Conservation (phyloP, 1,140 invertebrate genomes). For the Maconellicoccus hirsutus region DNA sequence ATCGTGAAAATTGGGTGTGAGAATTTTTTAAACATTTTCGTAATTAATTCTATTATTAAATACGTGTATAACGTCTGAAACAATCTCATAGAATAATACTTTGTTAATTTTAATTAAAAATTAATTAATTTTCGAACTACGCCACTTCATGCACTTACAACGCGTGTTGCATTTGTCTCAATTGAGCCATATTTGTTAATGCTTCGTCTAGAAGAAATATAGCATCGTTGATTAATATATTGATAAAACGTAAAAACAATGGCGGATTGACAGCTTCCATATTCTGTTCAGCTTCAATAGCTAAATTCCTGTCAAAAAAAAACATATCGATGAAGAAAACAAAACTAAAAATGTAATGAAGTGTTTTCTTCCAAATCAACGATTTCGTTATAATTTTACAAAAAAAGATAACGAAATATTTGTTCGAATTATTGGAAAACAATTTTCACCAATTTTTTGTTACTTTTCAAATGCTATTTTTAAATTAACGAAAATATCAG, state of each 20-base stretch:
- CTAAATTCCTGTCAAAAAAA: slow-evolving; percentile 48
- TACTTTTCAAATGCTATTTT: too few relatives aligned
- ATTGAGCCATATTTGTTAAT: slow-evolving; percentile 69
- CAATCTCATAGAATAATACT: background rate
- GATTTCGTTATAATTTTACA: too few relatives aligned
- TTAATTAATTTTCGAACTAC: background rate
- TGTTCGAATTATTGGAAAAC: too few relatives aligned
- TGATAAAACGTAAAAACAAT: slow-evolving; percentile 84
- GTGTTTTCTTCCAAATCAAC: too few relatives aligned
- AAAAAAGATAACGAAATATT: too few relatives aligned
- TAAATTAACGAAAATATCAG: too few relatives aligned
- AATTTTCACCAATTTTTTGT: too few relatives aligned
- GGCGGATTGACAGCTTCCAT: slow-evolving; percentile 85
- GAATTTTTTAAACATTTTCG: background rate
- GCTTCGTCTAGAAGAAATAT: slow-evolving; percentile 89
- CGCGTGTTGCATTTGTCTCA: slow-evolving; percentile 57
- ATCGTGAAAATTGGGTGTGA: background rate
- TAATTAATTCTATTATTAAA: too few relatives aligned
- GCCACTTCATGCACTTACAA: slow-evolving; percentile 39
- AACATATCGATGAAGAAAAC: background rate
- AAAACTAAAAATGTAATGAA: too few relatives aligned
- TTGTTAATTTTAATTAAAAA: background rate
- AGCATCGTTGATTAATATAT: slow-evolving; percentile 91
- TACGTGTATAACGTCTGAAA: too few relatives aligned
- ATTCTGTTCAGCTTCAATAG: slow-evolving; percentile 65